Percentiles rank a stretch among this genome's conserved stretches.
phyloP scores from a whole-genome alignment of 2,888 invertebrate genomes.

The Lydus trimaculatus region DNA sequence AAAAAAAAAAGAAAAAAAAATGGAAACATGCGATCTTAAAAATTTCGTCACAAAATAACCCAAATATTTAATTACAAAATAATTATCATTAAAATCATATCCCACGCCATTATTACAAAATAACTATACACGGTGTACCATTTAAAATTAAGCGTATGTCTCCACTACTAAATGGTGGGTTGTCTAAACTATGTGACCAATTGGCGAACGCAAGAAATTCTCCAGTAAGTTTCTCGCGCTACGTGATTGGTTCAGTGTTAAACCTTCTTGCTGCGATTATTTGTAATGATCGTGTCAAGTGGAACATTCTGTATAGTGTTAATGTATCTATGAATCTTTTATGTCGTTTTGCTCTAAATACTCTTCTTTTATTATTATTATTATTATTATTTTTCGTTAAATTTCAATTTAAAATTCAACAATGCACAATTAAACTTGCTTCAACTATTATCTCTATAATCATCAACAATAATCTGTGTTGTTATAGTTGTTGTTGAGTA shows the following conservation, averaged over 20 bases:
- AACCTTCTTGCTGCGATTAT: no score
- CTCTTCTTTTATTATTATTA: no score
- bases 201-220: no score
- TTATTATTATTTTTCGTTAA: slow-evolving; percentile 16
- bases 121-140: slow-evolving; percentile 30
- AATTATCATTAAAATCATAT: slow-evolving; percentile 38
- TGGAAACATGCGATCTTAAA: slow-evolving; percentile 30
- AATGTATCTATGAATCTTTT: background rate
- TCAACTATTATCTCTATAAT: slow-evolving; percentile 26
- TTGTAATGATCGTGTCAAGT: no score
- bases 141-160: no score
- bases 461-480: no score
- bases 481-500: no score
- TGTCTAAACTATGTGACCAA: no score
- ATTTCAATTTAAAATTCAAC: slow-evolving; percentile 40
- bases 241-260: no score
- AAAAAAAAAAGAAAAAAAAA: background rate
- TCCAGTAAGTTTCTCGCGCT: no score
- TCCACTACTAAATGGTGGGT: no score
- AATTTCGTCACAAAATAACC: slow-evolving; percentile 39
- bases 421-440: slow-evolving; percentile 40
- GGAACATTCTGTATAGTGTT: background rate
- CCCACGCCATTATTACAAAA: slow-evolving; percentile 39
- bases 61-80: slow-evolving; percentile 44
- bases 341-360: slow-evolving; percentile 44